Evolutionary conservation across 1,140 invertebrate genomes (phyloP), one percentile per base, ranked within the genome.

Genomic region (Cydia strobilella): DNA sequence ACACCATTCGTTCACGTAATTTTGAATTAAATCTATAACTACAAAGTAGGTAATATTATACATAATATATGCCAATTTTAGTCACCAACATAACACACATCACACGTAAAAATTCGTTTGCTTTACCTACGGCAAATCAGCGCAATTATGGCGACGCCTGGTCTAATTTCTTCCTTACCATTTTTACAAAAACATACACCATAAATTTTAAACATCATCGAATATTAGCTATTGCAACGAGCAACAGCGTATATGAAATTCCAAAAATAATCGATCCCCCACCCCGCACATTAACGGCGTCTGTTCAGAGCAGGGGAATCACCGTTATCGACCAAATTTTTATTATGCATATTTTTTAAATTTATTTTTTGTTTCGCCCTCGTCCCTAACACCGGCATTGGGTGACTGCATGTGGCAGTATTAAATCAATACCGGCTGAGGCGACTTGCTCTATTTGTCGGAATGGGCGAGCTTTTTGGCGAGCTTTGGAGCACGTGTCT

Each of bases 271-370:
- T 90, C 89, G 88, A 88, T 87, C 82, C 80, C 81, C 81, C 84
- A 83, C 85, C 87, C 88, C 80, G 76, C 81, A 82, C 84, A 87
- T 88, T 86, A 90, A 82, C 81, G 75, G 78, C 83, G 82, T 77
- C 82, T 85, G 82, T 79, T 76, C 80, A 80, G 51, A 65, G 80
- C 81, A 79, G 77, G 84, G 86, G 87, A 80, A 74, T 65, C 75
- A 76, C 78, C 86, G 80, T 85, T 86, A 87, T 88, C 86, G 89
- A 85, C 87, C 87, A 88, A 90, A 90, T 90, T 90, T 90, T 92
- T 90, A 92, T 90, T 90, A 90, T 92, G 90, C 90, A 92, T 92
- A 90, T 92, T 90, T 88, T 90, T 90, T 88, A 92, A 59, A 90
- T 89, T 90, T 88, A 90, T 88, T 89, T 90, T 88, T 85, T 86